A percentile compares a stretch with the other conserved stretches of the same genome.
Evolutionary conservation across 2,888 invertebrate genomes (phyloP).

Genomic region (Phorcus lineatus): DNA sequence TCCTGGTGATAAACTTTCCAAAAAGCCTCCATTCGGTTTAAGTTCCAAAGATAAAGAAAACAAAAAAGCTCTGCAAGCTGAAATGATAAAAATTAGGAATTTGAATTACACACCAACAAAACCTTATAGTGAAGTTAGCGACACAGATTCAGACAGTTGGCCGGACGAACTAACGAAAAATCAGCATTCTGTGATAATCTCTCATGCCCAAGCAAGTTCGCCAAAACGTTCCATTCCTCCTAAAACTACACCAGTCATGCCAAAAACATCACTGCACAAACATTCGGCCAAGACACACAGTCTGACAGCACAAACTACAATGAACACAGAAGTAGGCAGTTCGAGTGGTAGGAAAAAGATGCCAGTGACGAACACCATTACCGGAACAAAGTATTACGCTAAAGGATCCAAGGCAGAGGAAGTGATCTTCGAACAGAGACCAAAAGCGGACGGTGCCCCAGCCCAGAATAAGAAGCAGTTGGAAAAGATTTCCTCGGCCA

Average conservation of each 20-base stretch:
- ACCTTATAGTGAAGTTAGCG: slow-evolving; percentile 59
- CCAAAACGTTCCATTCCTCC: not conserved
- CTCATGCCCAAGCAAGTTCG: not conserved
- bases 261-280: not conserved
- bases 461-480: slow-evolving; percentile 33
- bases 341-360: slow-evolving; percentile 29
- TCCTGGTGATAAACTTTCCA: not conserved
- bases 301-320: slow-evolving; percentile 28
- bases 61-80: not conserved
- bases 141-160: not conserved
- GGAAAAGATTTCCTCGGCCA: slow-evolving; percentile 26
- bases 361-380: slow-evolving; percentile 41
- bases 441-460: slow-evolving; percentile 62
- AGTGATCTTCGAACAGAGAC: slow-evolving; percentile 57
- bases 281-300: not conserved
- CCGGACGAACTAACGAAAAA: not conserved
- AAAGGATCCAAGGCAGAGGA: slow-evolving; percentile 56
- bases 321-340: slow-evolving; percentile 24
- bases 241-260: not conserved
- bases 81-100: slow-evolving; percentile 47
- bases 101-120: slow-evolving; percentile 64
- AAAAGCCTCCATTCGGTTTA: not conserved
- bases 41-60: not conserved
- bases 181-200: not conserved
- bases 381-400: slow-evolving; percentile 57